These are phyloP conservation scores for Montipora capitata DNA, from an alignment of 92 coral and sea anemone genomes.

Conservation along the genomic window DNA sequence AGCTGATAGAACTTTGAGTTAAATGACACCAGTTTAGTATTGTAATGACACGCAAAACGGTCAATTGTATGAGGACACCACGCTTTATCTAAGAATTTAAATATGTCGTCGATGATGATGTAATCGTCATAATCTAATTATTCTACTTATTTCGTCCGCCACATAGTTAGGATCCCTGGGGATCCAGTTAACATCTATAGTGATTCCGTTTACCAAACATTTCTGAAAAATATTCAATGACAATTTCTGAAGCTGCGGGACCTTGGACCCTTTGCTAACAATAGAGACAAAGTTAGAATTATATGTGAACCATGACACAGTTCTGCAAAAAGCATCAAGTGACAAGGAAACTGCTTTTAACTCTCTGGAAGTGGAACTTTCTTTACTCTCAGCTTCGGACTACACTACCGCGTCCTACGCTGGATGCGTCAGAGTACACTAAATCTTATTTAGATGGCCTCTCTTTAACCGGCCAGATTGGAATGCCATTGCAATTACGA, in stretches of 20 bases:
- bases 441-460: constrained; percentile 36
- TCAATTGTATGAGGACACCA: constrained; percentile 72
- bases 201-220: constrained; percentile 44
- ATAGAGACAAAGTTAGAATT: constrained; percentile 57
- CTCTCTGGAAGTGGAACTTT: constrained; percentile 73
- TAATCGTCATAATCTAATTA: constrained; percentile 50
- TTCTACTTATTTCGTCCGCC: constrained; percentile 66
- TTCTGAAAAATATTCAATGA: constrained; percentile 44
- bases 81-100: constrained; percentile 41
- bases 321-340: no score
- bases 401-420: constrained; percentile 40
- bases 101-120: constrained; percentile 12
- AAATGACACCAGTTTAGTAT: constrained; percentile 43
- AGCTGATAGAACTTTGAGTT: constrained; percentile 65
- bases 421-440: constrained; percentile 64
- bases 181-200: constrained; percentile 60
- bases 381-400: constrained; percentile 43
- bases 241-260: constrained; percentile 48
- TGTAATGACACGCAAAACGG: constrained; percentile 72
- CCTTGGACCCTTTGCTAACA: constrained; percentile 54
- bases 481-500: constrained; percentile 41
- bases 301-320: constrained; percentile 64
- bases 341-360: constrained; percentile 60
- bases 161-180: constrained; percentile 51
- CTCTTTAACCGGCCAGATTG: constrained; percentile 42